Evolutionary conservation across 2,888 invertebrate genomes (phyloP).

Genomic region (Folsomia candida): DNA sequence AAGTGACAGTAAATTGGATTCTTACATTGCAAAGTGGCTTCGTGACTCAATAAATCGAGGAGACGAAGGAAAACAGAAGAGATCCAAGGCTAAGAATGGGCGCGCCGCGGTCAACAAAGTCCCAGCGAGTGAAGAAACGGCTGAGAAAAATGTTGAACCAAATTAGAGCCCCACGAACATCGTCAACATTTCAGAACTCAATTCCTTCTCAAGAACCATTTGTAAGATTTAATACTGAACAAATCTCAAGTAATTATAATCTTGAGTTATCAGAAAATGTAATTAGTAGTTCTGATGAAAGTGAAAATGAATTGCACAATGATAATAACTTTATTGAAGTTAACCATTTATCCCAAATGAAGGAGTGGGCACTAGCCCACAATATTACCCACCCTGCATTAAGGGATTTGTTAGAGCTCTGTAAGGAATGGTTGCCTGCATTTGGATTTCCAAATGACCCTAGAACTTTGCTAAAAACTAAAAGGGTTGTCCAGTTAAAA

Average conservation of each 20-base stretch:
- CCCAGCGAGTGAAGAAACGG: background rate
- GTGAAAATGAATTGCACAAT: too few species aligned
- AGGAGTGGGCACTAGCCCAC: conserved; percentile 22
- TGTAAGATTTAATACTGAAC: background rate
- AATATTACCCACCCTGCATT: conserved; percentile 21
- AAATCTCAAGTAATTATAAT: too few species aligned
- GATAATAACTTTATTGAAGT: too few species aligned
- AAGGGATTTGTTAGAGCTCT: conserved; percentile 9
- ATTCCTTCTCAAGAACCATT: too few species aligned
- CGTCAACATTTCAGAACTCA: background rate
- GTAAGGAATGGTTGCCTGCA: conserved; percentile 17
- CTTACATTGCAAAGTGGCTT: too few species aligned
- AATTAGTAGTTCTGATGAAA: too few species aligned
- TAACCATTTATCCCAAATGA: too few species aligned
- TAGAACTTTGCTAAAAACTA: conserved; percentile 26
- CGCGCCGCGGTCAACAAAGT: background rate
- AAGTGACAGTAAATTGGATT: too few species aligned
- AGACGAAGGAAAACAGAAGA: background rate
- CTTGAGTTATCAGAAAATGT: too few species aligned
- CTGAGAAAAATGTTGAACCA: background rate
- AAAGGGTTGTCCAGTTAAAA: background rate
- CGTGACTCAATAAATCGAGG: too few species aligned
- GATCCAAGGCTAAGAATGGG: background rate
- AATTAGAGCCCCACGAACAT: background rate
- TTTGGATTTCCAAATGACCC: conserved; percentile 16